A percentile compares a stretch with the other conserved stretches of the same genome.
Evolutionary conservation across 2,113 vertebrate genomes (phyloP).

Genomic region (Glareola pratincola): DNA sequence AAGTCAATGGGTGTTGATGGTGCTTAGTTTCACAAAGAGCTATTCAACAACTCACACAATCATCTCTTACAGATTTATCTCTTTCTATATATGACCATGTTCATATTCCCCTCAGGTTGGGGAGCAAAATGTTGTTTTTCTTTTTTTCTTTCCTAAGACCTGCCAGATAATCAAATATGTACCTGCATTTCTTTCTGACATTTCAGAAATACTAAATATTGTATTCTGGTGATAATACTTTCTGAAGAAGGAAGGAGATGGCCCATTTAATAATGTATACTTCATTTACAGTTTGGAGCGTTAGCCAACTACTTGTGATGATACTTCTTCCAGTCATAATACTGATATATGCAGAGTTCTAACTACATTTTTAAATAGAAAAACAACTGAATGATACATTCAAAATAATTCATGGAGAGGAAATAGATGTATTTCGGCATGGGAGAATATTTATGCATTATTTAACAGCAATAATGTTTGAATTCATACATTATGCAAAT

Average conservation of each 20-base stretch:
- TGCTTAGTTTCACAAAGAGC: slow-evolving; percentile 28
- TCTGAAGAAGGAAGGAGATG: slow-evolving; percentile 37
- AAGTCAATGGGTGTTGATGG: slow-evolving; percentile 4
- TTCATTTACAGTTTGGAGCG: slow-evolving; percentile 69
- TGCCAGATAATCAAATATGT: slow-evolving; percentile 46
- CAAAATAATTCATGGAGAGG: slow-evolving; percentile 76
- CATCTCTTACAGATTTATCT: slow-evolving; percentile 44
- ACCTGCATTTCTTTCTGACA: slow-evolving; percentile 52
- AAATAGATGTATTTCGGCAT: slow-evolving; percentile 77
- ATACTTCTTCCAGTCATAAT: slow-evolving; percentile 60
- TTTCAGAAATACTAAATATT: slow-evolving; percentile 59
- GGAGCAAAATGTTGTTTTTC: slow-evolving; percentile 2
- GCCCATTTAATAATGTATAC: slow-evolving; percentile 70
- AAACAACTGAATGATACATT: slow-evolving; percentile 70
- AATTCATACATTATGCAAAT: slow-evolving; percentile 86
- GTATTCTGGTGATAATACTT: slow-evolving; percentile 46
- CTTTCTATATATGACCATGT: background rate
- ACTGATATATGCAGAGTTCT: slow-evolving; percentile 62
- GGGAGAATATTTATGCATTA: slow-evolving; percentile 84
- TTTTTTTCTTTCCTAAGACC: background rate
- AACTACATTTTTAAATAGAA: slow-evolving; percentile 72
- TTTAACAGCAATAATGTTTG: slow-evolving; percentile 84
- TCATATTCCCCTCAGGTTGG: slow-evolving; percentile 23
- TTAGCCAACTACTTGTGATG: slow-evolving; percentile 51
- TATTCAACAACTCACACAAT: background rate